Evolutionary conservation across 2,797 vertebrate genomes (phyloP).

Genomic region (Danio jaintianensis): DNA sequence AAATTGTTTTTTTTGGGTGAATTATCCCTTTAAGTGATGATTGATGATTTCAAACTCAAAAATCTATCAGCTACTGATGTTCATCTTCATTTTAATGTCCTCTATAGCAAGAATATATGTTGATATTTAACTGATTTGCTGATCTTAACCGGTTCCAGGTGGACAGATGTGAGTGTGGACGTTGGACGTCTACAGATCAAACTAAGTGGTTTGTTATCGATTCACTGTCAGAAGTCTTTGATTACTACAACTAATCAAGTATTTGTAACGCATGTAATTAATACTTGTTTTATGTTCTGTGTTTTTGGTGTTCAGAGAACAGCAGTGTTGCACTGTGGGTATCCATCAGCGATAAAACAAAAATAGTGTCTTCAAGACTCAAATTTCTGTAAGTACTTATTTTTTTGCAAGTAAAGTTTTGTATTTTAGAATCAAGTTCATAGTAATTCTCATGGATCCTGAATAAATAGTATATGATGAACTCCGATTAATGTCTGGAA

Average conservation of each 20-base stretch:
- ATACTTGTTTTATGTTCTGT: neutral
- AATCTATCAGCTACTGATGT: neutral
- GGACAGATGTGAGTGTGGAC: neutral
- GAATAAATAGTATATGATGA: neutral
- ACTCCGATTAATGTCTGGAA: neutral
- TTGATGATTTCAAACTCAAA: neutral
- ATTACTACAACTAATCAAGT: neutral
- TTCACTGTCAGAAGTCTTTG: neutral
- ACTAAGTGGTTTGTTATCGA: neutral
- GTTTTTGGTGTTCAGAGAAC: constrained; percentile 9
- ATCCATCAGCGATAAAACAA: constrained; percentile 6
- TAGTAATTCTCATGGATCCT: neutral
- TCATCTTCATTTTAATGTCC: neutral
- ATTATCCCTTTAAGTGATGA: too few species aligned
- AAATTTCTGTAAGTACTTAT: constrained; percentile 30
- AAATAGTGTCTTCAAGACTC: neutral
- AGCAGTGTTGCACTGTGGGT: constrained; percentile 17
- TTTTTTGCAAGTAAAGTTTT: neutral
- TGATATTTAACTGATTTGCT: neutral
- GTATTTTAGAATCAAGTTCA: neutral
- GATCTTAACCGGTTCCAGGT: constrained; percentile 22
- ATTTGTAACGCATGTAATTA: neutral
- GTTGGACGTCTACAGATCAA: neutral
- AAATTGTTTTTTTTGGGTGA: too few species aligned
- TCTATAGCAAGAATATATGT: neutral